Evolutionary conservation across 2,888 invertebrate genomes (phyloP).

Genomic region (Tachina grossa): DNA sequence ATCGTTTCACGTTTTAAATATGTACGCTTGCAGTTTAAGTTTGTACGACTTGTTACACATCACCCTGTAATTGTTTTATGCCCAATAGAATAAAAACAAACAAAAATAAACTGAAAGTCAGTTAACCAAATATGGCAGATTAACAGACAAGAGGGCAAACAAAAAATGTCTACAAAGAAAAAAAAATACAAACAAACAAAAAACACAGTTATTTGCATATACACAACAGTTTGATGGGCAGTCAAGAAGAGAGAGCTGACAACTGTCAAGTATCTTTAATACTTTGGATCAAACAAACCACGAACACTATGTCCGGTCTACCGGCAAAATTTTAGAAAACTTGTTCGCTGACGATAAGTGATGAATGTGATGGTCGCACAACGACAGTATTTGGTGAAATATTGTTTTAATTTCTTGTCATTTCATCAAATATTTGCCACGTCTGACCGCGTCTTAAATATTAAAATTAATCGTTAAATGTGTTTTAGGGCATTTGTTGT

Average conservation of each 20-base stretch:
- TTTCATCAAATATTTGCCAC: not conserved
- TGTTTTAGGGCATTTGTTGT: not conserved
- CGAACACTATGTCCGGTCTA: conserved; percentile 12
- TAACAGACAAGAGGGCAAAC: conserved; percentile 15
- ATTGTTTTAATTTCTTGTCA: too few species aligned
- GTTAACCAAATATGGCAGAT: conserved; percentile 27
- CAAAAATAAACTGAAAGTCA: not conserved
- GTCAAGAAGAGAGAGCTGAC: conserved; percentile 34
- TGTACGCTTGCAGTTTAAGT: not conserved
- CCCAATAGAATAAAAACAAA: not conserved
- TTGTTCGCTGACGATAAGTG: not conserved
- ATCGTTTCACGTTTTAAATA: not conserved
- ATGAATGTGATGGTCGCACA: not conserved
- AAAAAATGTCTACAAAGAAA: not conserved
- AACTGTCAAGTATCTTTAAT: conserved; percentile 38
- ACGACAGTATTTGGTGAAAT: not conserved
- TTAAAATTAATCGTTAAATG: conserved; percentile 38
- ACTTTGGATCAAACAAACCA: conserved; percentile 13
- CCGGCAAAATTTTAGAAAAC: conserved; percentile 33
- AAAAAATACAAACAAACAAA: not conserved
- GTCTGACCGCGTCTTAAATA: not conserved
- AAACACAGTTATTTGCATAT: conserved; percentile 11
- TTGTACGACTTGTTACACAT: not conserved
- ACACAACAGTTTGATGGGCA: conserved; percentile 6
- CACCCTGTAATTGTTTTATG: not conserved